phyloP scores from a whole-genome alignment of 2,113 vertebrate genomes.

The Apodemus sylvaticus region DNA sequence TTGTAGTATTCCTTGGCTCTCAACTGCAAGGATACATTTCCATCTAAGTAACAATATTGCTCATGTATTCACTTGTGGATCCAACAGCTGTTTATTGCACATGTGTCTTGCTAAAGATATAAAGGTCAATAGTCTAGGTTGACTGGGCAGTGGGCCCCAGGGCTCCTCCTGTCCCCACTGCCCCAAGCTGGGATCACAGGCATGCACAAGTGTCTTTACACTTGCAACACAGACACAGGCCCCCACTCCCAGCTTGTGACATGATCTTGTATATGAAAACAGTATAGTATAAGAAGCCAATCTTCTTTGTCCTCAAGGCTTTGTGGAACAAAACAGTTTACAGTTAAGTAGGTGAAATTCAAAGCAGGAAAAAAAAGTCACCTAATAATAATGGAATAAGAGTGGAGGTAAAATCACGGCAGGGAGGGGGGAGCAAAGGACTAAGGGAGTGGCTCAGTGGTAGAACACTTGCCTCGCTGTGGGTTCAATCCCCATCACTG shows the following conservation, averaged over 20 bases:
- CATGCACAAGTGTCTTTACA: neutral
- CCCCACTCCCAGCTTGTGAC: neutral
- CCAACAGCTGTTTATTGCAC: neutral
- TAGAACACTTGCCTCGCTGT: neutral
- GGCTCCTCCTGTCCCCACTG: neutral
- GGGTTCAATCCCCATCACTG: neutral
- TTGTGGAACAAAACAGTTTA: neutral
- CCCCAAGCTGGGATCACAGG: neutral
- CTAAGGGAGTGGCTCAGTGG: neutral
- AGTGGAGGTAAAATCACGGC: neutral
- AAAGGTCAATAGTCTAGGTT: neutral
- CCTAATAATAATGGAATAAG: neutral
- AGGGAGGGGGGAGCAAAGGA: neutral
- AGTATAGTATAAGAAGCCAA: neutral
- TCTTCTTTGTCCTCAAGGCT: neutral
- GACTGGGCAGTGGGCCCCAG: neutral
- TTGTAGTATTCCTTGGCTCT: neutral
- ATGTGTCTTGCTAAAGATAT: neutral
- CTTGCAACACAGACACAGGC: too few relatives aligned
- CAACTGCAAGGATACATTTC: neutral
- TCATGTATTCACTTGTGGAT: neutral
- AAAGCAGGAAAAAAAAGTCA: slow-evolving; percentile 27
- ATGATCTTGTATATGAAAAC: neutral
- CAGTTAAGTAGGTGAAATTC: neutral
- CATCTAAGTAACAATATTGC: neutral